Evolutionary conservation across 2,888 invertebrate genomes (phyloP).

Genomic region (Loripinus fragilis): DNA sequence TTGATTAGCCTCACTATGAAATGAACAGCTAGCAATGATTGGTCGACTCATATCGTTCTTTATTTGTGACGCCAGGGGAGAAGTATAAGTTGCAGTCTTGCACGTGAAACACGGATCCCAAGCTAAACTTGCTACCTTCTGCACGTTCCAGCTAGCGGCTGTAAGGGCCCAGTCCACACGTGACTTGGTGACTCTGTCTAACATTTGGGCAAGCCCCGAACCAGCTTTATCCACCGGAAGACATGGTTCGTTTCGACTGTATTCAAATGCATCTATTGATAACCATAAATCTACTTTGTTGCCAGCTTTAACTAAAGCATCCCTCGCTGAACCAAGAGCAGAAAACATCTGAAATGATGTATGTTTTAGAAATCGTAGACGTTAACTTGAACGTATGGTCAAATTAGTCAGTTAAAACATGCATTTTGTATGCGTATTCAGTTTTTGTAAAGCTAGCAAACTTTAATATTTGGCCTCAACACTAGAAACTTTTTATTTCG

Average conservation of each 20-base stretch:
- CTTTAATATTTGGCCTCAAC: no score
- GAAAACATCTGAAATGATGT: constrained; percentile 62
- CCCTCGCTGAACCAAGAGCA: constrained; percentile 41
- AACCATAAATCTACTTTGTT: constrained; percentile 69
- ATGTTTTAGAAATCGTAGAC: no score
- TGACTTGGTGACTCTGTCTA: constrained; percentile 62
- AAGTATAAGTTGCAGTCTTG: constrained; percentile 50
- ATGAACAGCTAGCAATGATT: constrained; percentile 73
- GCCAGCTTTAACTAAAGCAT: constrained; percentile 29
- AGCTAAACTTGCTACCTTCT: constrained; percentile 71
- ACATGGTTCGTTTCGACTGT: constrained; percentile 70
- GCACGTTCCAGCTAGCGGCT: constrained; percentile 63
- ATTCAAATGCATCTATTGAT: constrained; percentile 74
- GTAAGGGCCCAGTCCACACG: constrained; percentile 71
- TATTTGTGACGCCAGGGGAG: constrained; percentile 64
- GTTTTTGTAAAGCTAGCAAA: no score
- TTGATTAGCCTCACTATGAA: constrained; percentile 69
- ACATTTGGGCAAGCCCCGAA: constrained; percentile 65
- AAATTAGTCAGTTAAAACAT: no score
- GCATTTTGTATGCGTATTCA: no score
- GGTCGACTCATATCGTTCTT: constrained; percentile 59
- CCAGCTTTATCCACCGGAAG: constrained; percentile 65
- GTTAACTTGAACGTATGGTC: no score
- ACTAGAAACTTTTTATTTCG: no score
- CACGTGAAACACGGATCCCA: constrained; percentile 77